Base-by-base conservation (phyloP, 2,888 invertebrate species). In the Teleiodes luculella region DNA sequence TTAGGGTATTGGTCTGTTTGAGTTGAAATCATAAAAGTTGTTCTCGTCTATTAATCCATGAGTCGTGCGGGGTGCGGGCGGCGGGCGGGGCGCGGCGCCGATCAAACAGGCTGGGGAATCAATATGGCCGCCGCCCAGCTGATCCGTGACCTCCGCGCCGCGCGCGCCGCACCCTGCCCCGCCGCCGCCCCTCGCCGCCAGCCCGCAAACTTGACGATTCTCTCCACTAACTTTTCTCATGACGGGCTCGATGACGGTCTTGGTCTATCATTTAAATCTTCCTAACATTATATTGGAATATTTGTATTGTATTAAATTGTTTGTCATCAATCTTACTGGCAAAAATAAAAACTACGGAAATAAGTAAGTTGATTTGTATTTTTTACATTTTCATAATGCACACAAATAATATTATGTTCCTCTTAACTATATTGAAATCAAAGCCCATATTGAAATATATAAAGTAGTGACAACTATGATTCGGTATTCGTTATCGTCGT, bases 111-210 rank as follows among this genome's bases (percentile, higher is more conserved):
- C 85, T 83, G 80, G 83, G 80, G 88, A 88, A 88, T 88, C 88
- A 88, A 88, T 88, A 88, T 87, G 88, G 86, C 86, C 83, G 87
- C 85, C 86, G 83, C 87, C 88, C 86, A 86, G 88, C 88, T 87
- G 88, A 88, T 88, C 87, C 86, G 86, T 83, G 85, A 85, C 86
- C 86, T 81, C 86, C 80, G 74, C 81, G 63, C 71, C 78, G 79
- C 82, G 74, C 82, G 69, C 64, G 65, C 63, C 69, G 63, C 55
- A 28, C 60, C 56, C 60, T 61, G 50, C 50, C 54, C 53, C 53
- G 58, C 49, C 57, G 63, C 59, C 64, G 59, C 61, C 68, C 59
- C 67, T 57, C 65, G 62, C 68, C 72, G 63, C 71, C 67, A 68
- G 66, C 70, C 67, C 66, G 65, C 71, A 72, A 81, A 83, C 83